phyloP scores from a whole-genome alignment of 2,888 invertebrate species.

The Brachynemurus nebulosus region DNA sequence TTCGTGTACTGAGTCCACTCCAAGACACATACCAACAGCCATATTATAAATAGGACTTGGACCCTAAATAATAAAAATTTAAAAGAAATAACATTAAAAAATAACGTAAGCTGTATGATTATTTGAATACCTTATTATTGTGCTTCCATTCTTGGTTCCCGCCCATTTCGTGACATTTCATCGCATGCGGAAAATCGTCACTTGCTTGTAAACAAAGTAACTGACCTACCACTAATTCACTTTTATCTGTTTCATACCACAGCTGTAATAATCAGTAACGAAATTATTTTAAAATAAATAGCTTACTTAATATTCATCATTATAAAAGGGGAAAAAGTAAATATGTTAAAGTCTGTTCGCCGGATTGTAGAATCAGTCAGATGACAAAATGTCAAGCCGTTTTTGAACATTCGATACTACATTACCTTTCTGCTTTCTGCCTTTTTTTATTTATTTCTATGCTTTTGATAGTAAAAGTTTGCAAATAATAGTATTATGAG shows the following conservation, averaged over 20 bases:
- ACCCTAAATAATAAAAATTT: constrained; percentile 35
- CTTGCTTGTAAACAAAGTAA: constrained; percentile 73
- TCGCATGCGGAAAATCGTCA: constrained; percentile 48
- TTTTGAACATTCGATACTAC: too few relatives aligned
- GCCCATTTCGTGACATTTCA: constrained; percentile 87
- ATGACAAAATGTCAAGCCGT: neutral
- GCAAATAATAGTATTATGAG: too few relatives aligned
- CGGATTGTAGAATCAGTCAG: too few relatives aligned
- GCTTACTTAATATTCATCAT: too few relatives aligned
- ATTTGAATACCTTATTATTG: constrained; percentile 44
- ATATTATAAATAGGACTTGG: constrained; percentile 70
- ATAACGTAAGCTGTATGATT: neutral
- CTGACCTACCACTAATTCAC: constrained; percentile 71
- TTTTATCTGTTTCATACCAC: constrained; percentile 74
- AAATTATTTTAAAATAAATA: too few relatives aligned
- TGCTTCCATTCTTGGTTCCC: constrained; percentile 89
- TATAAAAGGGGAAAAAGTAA: neutral
- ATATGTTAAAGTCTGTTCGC: neutral
- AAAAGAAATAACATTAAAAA: neutral
- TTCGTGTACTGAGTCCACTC: constrained; percentile 33
- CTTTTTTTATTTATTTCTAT: too few relatives aligned
- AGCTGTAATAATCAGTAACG: too few relatives aligned
- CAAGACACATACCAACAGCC: constrained; percentile 74
- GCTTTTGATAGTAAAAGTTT: too few relatives aligned
- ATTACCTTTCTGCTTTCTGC: too few relatives aligned